Conservation (phyloP, 2,888 invertebrate genomes). For the Hetaerina titia region DNA sequence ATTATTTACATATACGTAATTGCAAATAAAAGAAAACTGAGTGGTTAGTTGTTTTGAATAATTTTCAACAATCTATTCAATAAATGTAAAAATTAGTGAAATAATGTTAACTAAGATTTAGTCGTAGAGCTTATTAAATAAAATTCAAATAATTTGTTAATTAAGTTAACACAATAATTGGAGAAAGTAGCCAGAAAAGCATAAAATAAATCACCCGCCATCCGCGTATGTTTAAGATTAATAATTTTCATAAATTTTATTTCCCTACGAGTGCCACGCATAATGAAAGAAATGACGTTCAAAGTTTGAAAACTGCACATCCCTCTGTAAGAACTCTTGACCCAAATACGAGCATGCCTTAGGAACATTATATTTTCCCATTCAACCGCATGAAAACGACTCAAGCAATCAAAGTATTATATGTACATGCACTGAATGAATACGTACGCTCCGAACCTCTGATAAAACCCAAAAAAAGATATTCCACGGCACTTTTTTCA, state of each 20-base stretch:
- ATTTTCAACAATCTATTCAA: no score
- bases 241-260: background rate
- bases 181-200: no score
- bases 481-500: background rate
- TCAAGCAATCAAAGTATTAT: constrained; percentile 15
- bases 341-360: constrained; percentile 14
- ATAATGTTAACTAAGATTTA: no score
- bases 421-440: background rate
- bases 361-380: constrained; percentile 16
- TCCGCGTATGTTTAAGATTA: no score
- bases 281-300: background rate
- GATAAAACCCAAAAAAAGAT: background rate
- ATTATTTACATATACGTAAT: no score
- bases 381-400: constrained; percentile 27
- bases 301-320: background rate
- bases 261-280: background rate
- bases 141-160: no score
- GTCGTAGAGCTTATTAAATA: no score
- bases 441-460: background rate
- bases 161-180: no score
- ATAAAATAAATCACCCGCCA: no score
- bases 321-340: background rate
- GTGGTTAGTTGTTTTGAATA: no score
- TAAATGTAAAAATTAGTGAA: no score
- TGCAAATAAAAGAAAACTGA: no score